Conservation (phyloP, 2,797 vertebrate species). For the Acestrorhynchus altus region DNA sequence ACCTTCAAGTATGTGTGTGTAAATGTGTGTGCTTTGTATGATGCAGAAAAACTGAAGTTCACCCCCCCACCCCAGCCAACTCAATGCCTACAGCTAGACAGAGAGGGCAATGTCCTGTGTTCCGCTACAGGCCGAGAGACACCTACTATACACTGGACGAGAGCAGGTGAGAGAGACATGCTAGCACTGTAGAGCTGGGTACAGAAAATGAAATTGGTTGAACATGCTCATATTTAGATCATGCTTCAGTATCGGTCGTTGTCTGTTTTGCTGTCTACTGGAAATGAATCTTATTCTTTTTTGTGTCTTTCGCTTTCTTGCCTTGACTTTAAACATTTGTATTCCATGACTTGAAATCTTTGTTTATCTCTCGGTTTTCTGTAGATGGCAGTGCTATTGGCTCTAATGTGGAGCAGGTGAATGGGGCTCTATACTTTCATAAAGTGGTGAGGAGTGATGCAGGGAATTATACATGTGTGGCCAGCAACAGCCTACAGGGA, state of each 20-base stretch:
- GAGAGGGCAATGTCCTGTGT: slow-evolving; percentile 88
- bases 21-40: slow-evolving; percentile 17
- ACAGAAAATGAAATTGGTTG: not conserved
- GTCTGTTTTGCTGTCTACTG: not conserved
- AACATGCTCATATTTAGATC: not conserved
- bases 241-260: not conserved
- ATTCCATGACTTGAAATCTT: no score
- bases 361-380: slow-evolving; percentile 55
- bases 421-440: slow-evolving; percentile 86
- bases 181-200: not conserved
- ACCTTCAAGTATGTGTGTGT: not conserved
- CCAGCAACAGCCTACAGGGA: slow-evolving; percentile 91
- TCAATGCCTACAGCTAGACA: slow-evolving; percentile 95
- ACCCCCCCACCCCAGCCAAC: slow-evolving; percentile 88
- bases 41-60: slow-evolving; percentile 96
- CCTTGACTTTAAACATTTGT: no score
- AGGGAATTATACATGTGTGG: slow-evolving; percentile 93
- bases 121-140: slow-evolving; percentile 89
- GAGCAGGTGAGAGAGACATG: slow-evolving; percentile 80
- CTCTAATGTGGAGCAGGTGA: slow-evolving; percentile 81
- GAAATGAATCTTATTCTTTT: not conserved
- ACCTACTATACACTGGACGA: slow-evolving; percentile 91
- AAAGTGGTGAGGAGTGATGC: slow-evolving; percentile 89
- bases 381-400: slow-evolving; percentile 90
- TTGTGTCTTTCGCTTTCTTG: not conserved